Base-by-base conservation (phyloP, 1,140 invertebrate genomes). In the Hydropsyche tenuis region DNA sequence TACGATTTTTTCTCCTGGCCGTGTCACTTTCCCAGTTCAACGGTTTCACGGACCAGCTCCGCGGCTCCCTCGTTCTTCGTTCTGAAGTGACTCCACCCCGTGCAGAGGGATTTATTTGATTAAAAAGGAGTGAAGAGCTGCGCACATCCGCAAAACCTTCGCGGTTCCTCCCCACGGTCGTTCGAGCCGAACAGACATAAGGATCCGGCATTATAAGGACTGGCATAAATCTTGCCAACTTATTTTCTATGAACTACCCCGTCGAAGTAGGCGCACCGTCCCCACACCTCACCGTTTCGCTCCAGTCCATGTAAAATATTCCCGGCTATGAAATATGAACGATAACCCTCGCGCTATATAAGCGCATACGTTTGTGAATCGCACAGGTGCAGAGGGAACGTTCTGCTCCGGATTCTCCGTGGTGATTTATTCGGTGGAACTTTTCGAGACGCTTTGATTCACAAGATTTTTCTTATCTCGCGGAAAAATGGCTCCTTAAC, bases 191-290 rank as follows among this genome's bases (percentile, higher is more conserved):
- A 65, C 63, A 48, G 53, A 73, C 74, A 71, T 64, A 65, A 45
- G 75, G 66, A 62, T 66, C 68, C 64, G 37, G 66, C 42, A 73
- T 71, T 74, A 77, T 74, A 75, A 77, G 60, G 48, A 68, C 73
- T 53, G 56, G 66, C 70, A 77, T 77, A 77, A 77, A 77, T 77
- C 76, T 75, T 72, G 64, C 65, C 75, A 77, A 77, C 76, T 75
- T 77, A 77, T 77, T 77, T 73, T 75, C 73, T 75, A 77, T 77
- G 73, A 73, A 77, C 69, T 77, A 69, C 64, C 65, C 30, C 70
- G 48, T 46, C 53, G 53, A 65, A 42, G 72, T 64, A 56, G 18
- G 65, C 64, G 53, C 70, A 4, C 3, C 3, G 9, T 25, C 56
- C 30, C 3, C 56, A 60, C 56, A n/a, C 20, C 45, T 18, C 22